phyloP scores from a whole-genome alignment of 2,113 vertebrate genomes.

The Andinoacara biseriatus region DNA sequence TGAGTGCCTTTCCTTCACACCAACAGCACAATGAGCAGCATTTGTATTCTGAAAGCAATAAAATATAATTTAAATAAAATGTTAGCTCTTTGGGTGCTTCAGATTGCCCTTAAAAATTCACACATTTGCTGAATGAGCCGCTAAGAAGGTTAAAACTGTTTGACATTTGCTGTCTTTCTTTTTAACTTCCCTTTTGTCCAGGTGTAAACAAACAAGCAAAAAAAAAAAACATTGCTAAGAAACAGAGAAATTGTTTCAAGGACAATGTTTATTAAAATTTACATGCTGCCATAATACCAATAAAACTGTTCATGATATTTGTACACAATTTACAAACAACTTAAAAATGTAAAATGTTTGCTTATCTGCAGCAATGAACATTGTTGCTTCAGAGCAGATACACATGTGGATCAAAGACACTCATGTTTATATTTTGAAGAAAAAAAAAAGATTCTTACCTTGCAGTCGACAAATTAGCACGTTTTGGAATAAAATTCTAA shows the following conservation, averaged over 20 bases:
- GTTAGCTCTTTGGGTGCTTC: conserved; percentile 52
- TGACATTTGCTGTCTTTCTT: conserved; percentile 14
- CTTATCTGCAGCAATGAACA: conserved; percentile 40
- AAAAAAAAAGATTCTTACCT: conserved; percentile 26
- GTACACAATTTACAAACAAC: conserved; percentile 79
- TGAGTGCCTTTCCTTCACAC: conserved; percentile 69
- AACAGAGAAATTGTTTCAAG: conserved; percentile 41
- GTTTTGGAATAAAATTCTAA: conserved; percentile 36
- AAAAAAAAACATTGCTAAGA: conserved; percentile 37
- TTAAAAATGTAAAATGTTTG: conserved; percentile 46
- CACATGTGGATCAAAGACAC: conserved; percentile 45
- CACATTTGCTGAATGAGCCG: conserved; percentile 42
- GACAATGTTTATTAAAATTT: conserved; percentile 79
- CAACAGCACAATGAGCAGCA: conserved; percentile 64
- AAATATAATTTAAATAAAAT: conserved; percentile 74
- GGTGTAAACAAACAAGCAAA: background rate
- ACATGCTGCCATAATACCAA: conserved; percentile 75
- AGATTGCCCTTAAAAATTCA: conserved; percentile 16
- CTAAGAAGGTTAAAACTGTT: conserved; percentile 18
- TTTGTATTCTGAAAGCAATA: conserved; percentile 57
- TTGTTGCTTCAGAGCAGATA: conserved; percentile 31
- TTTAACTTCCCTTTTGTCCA: conserved; percentile 1
- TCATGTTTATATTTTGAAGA: conserved; percentile 21
- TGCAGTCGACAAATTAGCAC: conserved; percentile 32
- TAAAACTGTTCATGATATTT: conserved; percentile 71